A percentile compares a stretch with the other conserved stretches of the same genome.
Conservation (phyloP, 2,797 vertebrate species). For the Chaetophractus vellerosus region DNA sequence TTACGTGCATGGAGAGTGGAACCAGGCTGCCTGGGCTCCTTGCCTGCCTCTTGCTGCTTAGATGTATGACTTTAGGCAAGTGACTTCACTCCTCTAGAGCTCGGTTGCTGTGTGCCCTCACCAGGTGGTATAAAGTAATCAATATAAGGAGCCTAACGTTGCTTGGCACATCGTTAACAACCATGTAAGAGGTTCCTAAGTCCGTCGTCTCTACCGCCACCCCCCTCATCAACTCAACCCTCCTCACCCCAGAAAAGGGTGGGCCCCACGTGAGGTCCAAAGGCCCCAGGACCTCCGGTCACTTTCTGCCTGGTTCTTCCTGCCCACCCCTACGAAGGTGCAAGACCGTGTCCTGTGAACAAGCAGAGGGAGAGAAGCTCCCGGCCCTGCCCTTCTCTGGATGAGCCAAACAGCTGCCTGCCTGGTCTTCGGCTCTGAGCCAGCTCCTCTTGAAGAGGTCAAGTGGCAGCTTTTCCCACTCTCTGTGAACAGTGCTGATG, state of each 20-base stretch:
- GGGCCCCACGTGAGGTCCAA: not conserved
- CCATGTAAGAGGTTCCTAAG: accelerated
- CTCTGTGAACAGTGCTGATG: not conserved
- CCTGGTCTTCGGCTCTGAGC: conserved; percentile 7
- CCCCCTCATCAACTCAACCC: not conserved
- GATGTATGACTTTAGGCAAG: not conserved
- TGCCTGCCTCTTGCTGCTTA: not conserved
- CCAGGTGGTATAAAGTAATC: not conserved
- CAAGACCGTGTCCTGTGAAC: not conserved
- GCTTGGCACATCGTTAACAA: not conserved
- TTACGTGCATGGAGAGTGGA: not conserved
- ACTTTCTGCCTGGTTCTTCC: not conserved
- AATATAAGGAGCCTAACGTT: not conserved
- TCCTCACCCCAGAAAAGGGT: not conserved
- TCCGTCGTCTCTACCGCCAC: not conserved
- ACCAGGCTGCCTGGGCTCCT: not conserved
- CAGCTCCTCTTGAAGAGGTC: not conserved
- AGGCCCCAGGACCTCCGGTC: not conserved
- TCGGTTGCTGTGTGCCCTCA: not conserved
- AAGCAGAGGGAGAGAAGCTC: not conserved
- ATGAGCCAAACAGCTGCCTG: not conserved
- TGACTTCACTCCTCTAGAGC: not conserved
- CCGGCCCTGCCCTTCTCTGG: not conserved
- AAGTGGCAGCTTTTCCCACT: not conserved
- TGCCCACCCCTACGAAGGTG: not conserved